These are phyloP conservation scores for Phylloscopus whistleri DNA, from an alignment of 2,113 vertebrate genomes.

Conservation along the genomic window DNA sequence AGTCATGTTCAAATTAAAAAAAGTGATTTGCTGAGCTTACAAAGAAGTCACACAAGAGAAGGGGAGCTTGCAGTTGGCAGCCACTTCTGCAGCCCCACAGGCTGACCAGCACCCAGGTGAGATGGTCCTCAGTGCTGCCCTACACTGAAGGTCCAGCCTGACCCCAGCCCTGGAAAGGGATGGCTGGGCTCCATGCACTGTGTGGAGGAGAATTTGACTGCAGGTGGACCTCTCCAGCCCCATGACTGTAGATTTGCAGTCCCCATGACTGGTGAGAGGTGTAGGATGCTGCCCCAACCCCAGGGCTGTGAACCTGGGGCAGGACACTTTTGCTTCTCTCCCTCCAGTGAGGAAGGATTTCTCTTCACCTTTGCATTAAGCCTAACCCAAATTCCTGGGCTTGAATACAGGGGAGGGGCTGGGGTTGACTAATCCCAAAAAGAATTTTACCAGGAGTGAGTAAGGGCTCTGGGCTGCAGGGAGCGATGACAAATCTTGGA, in stretches of 20 bases:
- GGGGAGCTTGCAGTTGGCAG: not conserved
- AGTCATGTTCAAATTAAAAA: not conserved
- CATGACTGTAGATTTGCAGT: not conserved
- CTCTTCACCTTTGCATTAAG: not conserved
- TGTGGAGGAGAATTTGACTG: not conserved
- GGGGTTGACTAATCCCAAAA: not conserved
- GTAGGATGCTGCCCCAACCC: not conserved
- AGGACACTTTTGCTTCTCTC: not conserved
- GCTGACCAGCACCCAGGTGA: accelerated
- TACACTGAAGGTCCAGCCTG: not conserved
- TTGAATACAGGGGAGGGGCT: not conserved
- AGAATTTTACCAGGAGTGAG: not conserved
- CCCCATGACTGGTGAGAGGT: not conserved
- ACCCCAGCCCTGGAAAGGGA: not conserved
- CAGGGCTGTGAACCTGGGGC: not conserved
- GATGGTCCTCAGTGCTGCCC: not conserved
- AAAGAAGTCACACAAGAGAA: not conserved
- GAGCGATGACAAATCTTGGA: not conserved
- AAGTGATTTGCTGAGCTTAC: not conserved
- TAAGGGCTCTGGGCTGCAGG: not conserved
- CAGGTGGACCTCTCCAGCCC: not conserved
- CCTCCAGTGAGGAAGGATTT: not conserved
- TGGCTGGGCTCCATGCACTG: not conserved
- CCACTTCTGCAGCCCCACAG: not conserved
- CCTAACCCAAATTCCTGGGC: not conserved